Base-by-base conservation (phyloP, 2,888 invertebrate genomes). In the Plagiodera versicolora region DNA sequence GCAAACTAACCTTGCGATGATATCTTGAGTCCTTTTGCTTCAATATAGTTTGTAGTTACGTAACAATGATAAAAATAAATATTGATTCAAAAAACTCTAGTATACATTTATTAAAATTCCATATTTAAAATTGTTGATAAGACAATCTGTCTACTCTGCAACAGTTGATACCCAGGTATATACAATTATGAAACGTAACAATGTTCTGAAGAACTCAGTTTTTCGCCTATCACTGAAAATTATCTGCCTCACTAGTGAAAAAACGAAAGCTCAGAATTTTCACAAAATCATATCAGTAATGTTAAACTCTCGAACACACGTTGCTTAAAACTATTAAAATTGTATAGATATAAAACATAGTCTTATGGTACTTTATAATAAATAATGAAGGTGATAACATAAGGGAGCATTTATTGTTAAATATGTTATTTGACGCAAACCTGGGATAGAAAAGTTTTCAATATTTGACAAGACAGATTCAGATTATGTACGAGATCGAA, bases 301-400 rank as follows among this genome's bases (percentile, higher is more conserved):
- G 65, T 70, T 70, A 71, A 70, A 69, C 72, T 70, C 72, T 70
- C 69, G 70, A 72, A 72, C 71, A 71, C 73, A 72, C 73, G 72
- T 71, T 71, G 4, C 39, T 39, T 39, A 39, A 73, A 68, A 71
- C 70, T 72, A 71, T 67, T 69, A 68, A 70, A 69, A 70, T 55
- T 63, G 68, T 63, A 64, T 60, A 58, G 58, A 63, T 68, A 72
- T 71, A 72, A 69, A 72, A 73, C 67, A 71, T 73, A 75, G 73
- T 75, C 75, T 75, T 76, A 53, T 76, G 75, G 76, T 76, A 74
- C 73, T 58, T 24, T 11, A 71, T 74, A 74, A 72, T 74, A 74
- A 74, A 67, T 67, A 69, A 71, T 61, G 64, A 58, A 59, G 62
- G 61, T 61, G 60, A 61, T 14, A 61, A 60, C 58, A 57, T 58